These are phyloP conservation scores for Perodicticus potto DNA, from an alignment of 2,797 vertebrate species.

Conservation along the genomic window DNA sequence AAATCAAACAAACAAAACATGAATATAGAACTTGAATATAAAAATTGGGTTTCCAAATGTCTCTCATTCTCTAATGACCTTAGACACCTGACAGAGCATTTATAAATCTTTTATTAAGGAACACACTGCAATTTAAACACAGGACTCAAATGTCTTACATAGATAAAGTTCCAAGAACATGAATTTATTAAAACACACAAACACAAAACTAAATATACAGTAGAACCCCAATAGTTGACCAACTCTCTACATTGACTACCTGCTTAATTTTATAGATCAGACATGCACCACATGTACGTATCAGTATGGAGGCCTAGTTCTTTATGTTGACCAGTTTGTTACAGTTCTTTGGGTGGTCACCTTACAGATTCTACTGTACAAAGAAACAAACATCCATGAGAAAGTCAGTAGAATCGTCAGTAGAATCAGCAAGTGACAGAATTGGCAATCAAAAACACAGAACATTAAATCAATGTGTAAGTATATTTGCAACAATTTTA, in stretches of 20 bases:
- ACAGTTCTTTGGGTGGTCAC: too few species aligned
- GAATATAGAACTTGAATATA: background rate
- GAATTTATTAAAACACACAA: background rate
- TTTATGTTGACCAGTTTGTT: too few species aligned
- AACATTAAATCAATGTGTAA: background rate
- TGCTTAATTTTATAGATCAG: too few species aligned
- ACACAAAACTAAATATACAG: background rate
- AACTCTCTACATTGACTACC: too few species aligned
- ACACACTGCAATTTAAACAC: background rate
- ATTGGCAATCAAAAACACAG: background rate
- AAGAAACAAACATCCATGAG: background rate
- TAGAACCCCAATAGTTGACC: too few species aligned
- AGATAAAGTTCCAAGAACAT: background rate
- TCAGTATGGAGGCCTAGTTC: too few species aligned
- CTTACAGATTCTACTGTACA: too few species aligned
- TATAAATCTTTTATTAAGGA: background rate
- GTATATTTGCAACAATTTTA: background rate
- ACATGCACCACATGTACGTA: too few species aligned
- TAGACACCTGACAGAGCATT: background rate
- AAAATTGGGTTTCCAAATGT: background rate
- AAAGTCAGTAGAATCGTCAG: background rate
- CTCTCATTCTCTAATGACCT: background rate
- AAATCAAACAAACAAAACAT: background rate
- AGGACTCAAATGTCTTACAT: background rate
- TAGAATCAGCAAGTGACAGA: background rate